phyloP scores from a whole-genome alignment of 2,797 vertebrate species.

The Melanogrammus aeglefinus region DNA sequence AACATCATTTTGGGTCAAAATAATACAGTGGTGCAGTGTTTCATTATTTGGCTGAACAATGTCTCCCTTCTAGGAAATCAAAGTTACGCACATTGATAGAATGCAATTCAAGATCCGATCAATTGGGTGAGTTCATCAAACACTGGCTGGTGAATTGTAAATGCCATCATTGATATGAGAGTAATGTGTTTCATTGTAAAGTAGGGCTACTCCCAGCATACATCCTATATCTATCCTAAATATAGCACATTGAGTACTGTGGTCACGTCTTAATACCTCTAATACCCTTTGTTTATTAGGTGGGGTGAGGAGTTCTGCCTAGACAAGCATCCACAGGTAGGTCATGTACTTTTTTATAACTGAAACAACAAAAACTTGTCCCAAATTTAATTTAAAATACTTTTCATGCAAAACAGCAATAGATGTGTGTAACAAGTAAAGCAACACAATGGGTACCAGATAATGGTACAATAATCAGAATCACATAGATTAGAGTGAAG shows the following conservation, averaged over 20 bases:
- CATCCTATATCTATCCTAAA: neutral
- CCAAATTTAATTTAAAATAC: neutral
- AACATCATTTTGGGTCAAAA: neutral
- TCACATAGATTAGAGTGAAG: neutral
- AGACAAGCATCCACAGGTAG: constrained; percentile 92
- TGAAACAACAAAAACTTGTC: neutral
- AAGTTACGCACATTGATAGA: constrained; percentile 88
- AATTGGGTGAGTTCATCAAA: constrained; percentile 82
- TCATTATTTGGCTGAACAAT: neutral
- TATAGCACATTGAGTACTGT: neutral
- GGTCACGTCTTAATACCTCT: neutral
- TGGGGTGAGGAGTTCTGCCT: constrained; percentile 96
- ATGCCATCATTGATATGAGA: neutral
- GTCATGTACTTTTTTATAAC: constrained; percentile 6
- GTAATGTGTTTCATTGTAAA: neutral
- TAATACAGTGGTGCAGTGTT: neutral
- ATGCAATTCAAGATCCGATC: constrained; percentile 85
- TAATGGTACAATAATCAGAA: neutral
- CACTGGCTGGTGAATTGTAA: neutral
- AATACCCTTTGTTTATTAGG: constrained; percentile 55
- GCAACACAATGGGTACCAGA: neutral
- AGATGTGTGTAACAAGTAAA: neutral
- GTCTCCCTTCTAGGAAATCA: constrained; percentile 82
- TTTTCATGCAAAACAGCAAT: neutral
- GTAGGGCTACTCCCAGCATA: neutral